Percentiles rank a stretch among this genome's conserved stretches.
Evolutionary conservation across 2,113 vertebrate genomes (phyloP).

Genomic region (Hipposideros armiger): DNA sequence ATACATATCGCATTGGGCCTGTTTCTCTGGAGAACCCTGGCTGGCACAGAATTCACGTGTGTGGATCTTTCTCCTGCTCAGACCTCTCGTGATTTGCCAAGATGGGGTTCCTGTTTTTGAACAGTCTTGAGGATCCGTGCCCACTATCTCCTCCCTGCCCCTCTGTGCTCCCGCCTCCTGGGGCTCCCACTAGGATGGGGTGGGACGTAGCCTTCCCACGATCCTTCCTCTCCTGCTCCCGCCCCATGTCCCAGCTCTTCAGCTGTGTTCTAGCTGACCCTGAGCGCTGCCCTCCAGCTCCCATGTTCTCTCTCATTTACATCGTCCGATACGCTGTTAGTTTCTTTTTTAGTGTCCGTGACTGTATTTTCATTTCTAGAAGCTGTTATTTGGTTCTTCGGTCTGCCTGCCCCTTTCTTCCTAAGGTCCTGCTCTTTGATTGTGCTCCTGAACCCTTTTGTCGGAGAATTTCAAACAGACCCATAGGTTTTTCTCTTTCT

Average conservation of each 20-base stretch:
- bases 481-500: background rate
- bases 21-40: too few species aligned
- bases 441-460: background rate
- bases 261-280: background rate
- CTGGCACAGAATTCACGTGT: too few species aligned
- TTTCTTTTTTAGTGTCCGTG: background rate
- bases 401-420: background rate
- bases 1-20: too few species aligned
- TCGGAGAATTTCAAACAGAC: background rate
- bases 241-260: background rate
- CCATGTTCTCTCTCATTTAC: background rate
- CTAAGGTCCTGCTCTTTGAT: background rate
- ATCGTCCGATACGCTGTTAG: too few species aligned
- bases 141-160: too few species aligned
- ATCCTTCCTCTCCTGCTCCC: too few species aligned
- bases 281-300: background rate
- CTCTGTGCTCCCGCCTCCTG: background rate
- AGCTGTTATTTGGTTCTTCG: background rate
- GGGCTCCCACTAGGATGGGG: rapidly evolving
- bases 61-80: too few species aligned
- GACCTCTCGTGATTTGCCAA: too few species aligned
- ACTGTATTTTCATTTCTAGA: background rate
- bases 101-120: too few species aligned
- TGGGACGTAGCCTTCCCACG: too few species aligned
- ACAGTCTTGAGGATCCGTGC: too few species aligned